Base-by-base conservation (phyloP, 1,140 invertebrate species). In the Pygmarrhopalites habei region DNA sequence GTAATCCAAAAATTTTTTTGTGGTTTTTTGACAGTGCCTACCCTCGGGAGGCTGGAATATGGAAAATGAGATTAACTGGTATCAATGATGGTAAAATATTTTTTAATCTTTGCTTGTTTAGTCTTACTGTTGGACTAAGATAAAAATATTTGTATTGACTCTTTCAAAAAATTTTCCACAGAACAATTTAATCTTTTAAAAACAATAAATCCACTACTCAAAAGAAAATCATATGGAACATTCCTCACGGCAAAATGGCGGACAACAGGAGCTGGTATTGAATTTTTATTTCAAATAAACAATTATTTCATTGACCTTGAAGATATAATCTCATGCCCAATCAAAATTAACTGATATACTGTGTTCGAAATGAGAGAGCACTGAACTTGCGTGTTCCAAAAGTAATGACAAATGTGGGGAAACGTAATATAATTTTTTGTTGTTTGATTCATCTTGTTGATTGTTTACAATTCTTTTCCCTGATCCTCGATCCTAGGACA, bases 241-340 rank as follows among this genome's bases (percentile, higher is more conserved):
- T 55, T 55, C 51, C 51, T 55, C 23, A 55, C 51, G 14, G 51
- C 51, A 28, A 55, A 55, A 32, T 55, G 51, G 51, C 5, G 51
- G 7, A 12, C 14, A 29, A 21, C 26, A 32, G 51, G 51, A 55
- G 51, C 26, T 12, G 51, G 51, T 55, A 55, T 12, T 10, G 23
- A 49, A 23, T 14, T 14, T 10, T n/a, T n/a, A 10, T 49, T 49
- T 10, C 14, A 14, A 23, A 10, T 49, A 10, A 12, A 14, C 21
- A 12, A 14, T 23, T n/a, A 7, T 12, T 49, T 49, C 23, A 10
- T n/a, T 41, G n/a, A 12, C 39, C 39, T 12, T 41, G n/a, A n/a
- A 12, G 39, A 12, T n/a, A 12, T 41, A 41, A 12, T 41, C 12
- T 12, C 39, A n/a, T 12, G 39, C 12, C 12, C 12, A 41, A 12